Evolutionary conservation across 2,797 vertebrate genomes (phyloP), one percentile per base, ranked within the genome.

Genomic region (Paedocypris micromegethes): DNA sequence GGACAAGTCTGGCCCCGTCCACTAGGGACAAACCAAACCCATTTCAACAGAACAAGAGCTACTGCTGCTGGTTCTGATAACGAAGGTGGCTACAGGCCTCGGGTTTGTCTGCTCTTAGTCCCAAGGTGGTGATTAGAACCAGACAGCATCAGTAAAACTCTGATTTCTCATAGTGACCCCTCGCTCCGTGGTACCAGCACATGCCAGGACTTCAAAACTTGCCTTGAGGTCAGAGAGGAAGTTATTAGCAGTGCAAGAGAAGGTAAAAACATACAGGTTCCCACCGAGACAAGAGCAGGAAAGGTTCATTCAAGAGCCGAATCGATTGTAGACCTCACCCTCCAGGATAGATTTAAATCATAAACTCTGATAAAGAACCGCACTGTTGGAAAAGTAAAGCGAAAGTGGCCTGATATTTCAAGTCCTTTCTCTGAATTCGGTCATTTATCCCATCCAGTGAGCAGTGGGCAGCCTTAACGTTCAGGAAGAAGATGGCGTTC

Each of bases 181-280:
- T n/a, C 62, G 46, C 6, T 70, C 39, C 23, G 62, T 46, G 4
- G 38, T n/a, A 40, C 43, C 58, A 23, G 23, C 47, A 65, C 40
- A 41, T 43, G 0, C 3, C 40, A 38, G 9, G 43, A 68, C 41
- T 50, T 43, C 5, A 50, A 37, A 40, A 66, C 44, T 5, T 52
- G 42, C 41, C 43, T 58, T 55, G 40, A 62, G 64, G 72, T 72
- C 64, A 68, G 60, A 52, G 68, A 54, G 60, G 68, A 74, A 65
- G 54, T 54, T 64, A 71, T 71, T 73, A 63, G 59, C 56, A 9
- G 56, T 47, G 9, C 9, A 56, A 41, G 49, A 45, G 50, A 66
- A 70, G 41, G 51, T 61, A 9, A 58, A 63, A 9, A 40, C 41
- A 48, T 64, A 44, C 38, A 59, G 58, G 37, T 37, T 59, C 9